Percentiles rank a stretch among this genome's conserved stretches.
phyloP scores from a whole-genome alignment of 2,113 vertebrate species.

The mouse (Mus musculus) region GRCm39 chr7:6126501-6127000 shows the following conservation, averaged over 20 bases:
- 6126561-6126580: background rate
- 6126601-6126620: background rate
- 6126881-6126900: background rate
- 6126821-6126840: background rate
- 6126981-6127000: background rate
- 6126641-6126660: background rate
- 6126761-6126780: background rate
- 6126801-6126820: background rate
- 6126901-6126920: background rate
- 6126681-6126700: too few relatives aligned
- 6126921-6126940: accelerated
- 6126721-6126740: background rate
- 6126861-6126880: background rate
- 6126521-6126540: background rate
- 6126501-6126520: background rate
- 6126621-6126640: background rate
- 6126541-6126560: background rate
- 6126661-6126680: background rate
- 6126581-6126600: background rate
- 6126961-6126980: background rate
- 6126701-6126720: background rate
- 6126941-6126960: background rate
- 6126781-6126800: background rate
- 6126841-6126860: background rate
- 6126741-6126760: background rate